Conservation (phyloP, 2,797 vertebrate genomes). For the Sebastes vulpes region DNA sequence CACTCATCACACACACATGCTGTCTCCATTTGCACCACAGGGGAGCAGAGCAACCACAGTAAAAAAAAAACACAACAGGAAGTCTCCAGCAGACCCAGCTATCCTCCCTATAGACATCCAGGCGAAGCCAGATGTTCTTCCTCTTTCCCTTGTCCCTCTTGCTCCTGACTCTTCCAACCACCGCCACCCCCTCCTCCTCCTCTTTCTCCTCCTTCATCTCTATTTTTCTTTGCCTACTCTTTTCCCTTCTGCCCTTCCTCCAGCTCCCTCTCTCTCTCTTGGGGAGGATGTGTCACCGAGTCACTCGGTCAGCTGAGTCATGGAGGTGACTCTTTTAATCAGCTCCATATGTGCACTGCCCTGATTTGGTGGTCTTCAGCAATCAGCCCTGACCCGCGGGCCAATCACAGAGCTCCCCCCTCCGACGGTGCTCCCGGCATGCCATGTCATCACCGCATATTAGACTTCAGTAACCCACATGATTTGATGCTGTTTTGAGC, state of each 20-base stretch:
- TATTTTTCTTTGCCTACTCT: slow-evolving; percentile 18
- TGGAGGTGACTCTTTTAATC: slow-evolving; percentile 66
- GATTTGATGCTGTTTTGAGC: slow-evolving; percentile 16
- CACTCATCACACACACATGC: slow-evolving; percentile 68
- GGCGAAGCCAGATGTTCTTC: slow-evolving; percentile 79
- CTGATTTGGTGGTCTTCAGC: slow-evolving; percentile 49
- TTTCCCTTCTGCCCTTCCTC: slow-evolving; percentile 1
- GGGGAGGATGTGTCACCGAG: slow-evolving; percentile 49
- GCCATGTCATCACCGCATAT: neutral
- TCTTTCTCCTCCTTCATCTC: neutral
- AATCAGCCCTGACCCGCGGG: slow-evolving; percentile 64
- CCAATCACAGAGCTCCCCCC: slow-evolving; percentile 45
- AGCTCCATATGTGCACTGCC: slow-evolving; percentile 63
- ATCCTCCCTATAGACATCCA: slow-evolving; percentile 69
- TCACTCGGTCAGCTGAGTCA: slow-evolving; percentile 58
- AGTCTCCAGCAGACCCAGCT: slow-evolving; percentile 68
- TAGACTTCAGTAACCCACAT: slow-evolving; percentile 37
- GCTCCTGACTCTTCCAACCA: slow-evolving; percentile 12
- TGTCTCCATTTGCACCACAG: slow-evolving; percentile 77
- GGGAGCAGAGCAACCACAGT: slow-evolving; percentile 66
- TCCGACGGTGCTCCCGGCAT: neutral
- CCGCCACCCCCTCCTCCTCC: neutral
- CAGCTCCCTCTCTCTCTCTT: neutral
- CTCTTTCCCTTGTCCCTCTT: slow-evolving; percentile 40
- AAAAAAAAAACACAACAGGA: slow-evolving; percentile 78